phyloP scores from a whole-genome alignment of 2,113 vertebrate species.

The Lasiurus cinereus region DNA sequence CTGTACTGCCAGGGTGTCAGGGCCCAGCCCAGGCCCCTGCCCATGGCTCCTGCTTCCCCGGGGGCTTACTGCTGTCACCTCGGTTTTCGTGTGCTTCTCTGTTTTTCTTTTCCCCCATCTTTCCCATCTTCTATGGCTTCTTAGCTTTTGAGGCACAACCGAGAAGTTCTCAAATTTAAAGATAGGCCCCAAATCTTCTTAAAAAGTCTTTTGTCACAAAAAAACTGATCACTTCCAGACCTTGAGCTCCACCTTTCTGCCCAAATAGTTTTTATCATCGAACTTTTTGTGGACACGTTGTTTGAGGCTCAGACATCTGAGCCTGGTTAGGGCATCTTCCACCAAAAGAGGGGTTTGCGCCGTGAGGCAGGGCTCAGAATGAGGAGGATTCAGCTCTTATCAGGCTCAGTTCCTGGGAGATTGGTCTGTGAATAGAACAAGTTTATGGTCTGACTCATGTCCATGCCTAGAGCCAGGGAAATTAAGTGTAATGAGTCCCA shows the following conservation, averaged over 20 bases:
- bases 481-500: not conserved
- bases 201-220: too few relatives aligned
- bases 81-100: not conserved
- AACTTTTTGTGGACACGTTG: not conserved
- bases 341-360: not conserved
- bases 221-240: not conserved
- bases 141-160: not conserved
- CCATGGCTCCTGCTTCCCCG: not conserved
- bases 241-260: not conserved
- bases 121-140: not conserved
- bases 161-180: not conserved
- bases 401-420: not conserved
- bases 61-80: not conserved
- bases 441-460: not conserved
- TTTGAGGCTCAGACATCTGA: not conserved
- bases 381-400: not conserved
- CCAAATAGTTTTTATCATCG: not conserved
- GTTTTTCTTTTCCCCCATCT: not conserved
- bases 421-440: not conserved
- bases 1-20: not conserved
- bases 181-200: not conserved
- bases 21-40: not conserved
- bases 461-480: not conserved
- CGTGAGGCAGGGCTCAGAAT: too few relatives aligned
- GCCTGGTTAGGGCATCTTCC: not conserved